Evolutionary conservation across 2,113 vertebrate species (phyloP), one percentile per base, ranked within the genome.

Genomic region (Brachypteracias leptosomus): DNA sequence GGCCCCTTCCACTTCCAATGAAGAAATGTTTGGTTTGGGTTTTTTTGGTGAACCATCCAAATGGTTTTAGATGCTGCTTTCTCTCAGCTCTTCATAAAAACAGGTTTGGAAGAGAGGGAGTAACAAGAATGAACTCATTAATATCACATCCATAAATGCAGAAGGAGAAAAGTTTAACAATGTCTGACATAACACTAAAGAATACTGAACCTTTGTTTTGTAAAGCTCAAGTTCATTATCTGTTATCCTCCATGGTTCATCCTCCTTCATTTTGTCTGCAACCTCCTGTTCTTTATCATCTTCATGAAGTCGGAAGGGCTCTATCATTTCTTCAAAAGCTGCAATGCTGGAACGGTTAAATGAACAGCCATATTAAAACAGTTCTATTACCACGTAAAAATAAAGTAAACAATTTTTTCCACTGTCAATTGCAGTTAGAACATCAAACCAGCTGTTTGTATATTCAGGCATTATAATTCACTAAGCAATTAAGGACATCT

Each of bases 181-280:
- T 4, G 29, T 40, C 40, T 49, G 90, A 74, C 0, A 1, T 5
- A 61, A 57, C 26, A 55, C 10, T 66, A 16, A 77, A 86, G 13
- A 79, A 91, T 36, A 47, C 20, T 46, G 49, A 94, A 99, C 99
- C 99, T 99, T 99, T 93, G 99, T 98, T 89, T 99, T 99, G 96
- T 99, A 99, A 83, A 99, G 98, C 96, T 99, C 99, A 95, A 99
- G 97, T 97, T 99, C 99, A 44, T 99, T 99, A 97, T 99, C 99
- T 25, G 99, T 99, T 97, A 99, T 99, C 94, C 98, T 98, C 99
- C 99, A 99, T 3, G 99, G 99, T 52, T 99, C 99, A n/a, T 99
- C 99, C 66, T 99, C 98, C 97, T 99, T 99, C 98, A 99, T 98
- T 97, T 98, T 98, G 95, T 99, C 99, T 16, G 99, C 99, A 76